phyloP scores from a whole-genome alignment of 1,140 invertebrate genomes.

The Brachionus rubens region DNA sequence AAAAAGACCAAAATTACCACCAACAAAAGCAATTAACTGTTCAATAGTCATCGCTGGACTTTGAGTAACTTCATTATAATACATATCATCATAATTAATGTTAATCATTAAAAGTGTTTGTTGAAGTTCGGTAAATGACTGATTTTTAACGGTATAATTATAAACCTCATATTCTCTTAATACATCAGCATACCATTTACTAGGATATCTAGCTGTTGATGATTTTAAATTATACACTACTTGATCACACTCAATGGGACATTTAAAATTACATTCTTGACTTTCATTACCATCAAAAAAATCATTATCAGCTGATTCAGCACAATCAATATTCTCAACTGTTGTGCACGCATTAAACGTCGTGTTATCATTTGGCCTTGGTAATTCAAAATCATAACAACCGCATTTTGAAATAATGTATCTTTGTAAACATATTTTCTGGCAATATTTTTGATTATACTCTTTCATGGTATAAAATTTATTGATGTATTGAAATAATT shows the following conservation, averaged over 20 bases:
- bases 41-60: not conserved
- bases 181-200: not conserved
- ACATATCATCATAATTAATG: conserved; percentile 20
- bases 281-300: not conserved
- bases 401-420: not conserved
- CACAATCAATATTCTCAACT: not conserved
- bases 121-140: not conserved
- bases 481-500: not conserved
- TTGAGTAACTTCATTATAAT: not conserved
- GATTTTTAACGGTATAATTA: not conserved
- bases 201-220: not conserved
- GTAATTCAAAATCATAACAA: not conserved
- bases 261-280: not conserved
- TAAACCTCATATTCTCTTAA: too few relatives aligned
- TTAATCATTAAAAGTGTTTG: conserved; percentile 35
- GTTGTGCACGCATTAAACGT: not conserved
- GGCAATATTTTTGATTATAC: not conserved
- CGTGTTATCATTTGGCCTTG: not conserved
- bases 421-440: conserved; percentile 9
- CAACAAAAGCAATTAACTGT: conserved; percentile 1
- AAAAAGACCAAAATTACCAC: conserved; percentile 31
- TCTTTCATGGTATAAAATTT: not conserved
- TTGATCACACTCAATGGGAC: conserved; percentile 1
- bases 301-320: not conserved
- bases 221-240: not conserved